These are phyloP conservation scores for Microctenopoma stevenorrisi DNA, from an alignment of 2,797 vertebrate genomes.

Conservation along the genomic window DNA sequence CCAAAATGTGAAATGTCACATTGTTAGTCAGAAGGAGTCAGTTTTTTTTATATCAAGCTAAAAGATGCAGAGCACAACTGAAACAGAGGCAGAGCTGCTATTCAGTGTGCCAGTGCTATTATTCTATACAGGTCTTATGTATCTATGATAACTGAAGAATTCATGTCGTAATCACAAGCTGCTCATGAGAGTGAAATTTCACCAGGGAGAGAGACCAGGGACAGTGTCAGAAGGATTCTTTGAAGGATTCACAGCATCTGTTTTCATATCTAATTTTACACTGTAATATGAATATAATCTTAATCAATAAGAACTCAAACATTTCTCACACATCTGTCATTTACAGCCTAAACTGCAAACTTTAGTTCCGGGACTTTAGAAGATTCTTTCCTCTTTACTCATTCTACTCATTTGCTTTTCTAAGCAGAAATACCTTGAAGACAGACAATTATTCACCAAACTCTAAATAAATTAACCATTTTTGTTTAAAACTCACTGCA, in stretches of 20 bases:
- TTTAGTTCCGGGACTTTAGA: conserved; percentile 6
- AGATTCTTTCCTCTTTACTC: conserved; percentile 4
- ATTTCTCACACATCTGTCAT: conserved; percentile 64
- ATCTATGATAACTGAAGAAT: conserved; percentile 1
- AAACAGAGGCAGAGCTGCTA: conserved; percentile 13
- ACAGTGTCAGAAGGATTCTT: conserved; percentile 8
- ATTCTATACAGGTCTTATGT: conserved; percentile 13
- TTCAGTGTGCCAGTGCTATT: conserved; percentile 15
- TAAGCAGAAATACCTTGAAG: conserved; percentile 3
- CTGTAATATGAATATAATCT: conserved; percentile 41
- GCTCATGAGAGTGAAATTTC: conserved; percentile 8
- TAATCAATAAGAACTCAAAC: conserved; percentile 53
- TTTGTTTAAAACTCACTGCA: too few species aligned
- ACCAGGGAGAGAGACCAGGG: conserved; percentile 16
- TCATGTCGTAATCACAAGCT: background rate
- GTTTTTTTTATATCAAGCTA: background rate
- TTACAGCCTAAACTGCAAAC: conserved; percentile 42
- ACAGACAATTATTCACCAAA: conserved; percentile 7
- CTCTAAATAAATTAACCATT: background rate
- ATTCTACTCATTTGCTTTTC: conserved; percentile 34
- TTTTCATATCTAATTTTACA: conserved; percentile 39
- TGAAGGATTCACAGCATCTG: conserved; percentile 43
- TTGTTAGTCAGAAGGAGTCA: conserved; percentile 38
- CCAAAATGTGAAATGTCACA: conserved; percentile 34
- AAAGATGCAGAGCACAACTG: conserved; percentile 21